These are phyloP conservation scores for Hydrotaea cyrtoneurina DNA, from an alignment of 2,888 invertebrate genomes.

Conservation along the genomic window DNA sequence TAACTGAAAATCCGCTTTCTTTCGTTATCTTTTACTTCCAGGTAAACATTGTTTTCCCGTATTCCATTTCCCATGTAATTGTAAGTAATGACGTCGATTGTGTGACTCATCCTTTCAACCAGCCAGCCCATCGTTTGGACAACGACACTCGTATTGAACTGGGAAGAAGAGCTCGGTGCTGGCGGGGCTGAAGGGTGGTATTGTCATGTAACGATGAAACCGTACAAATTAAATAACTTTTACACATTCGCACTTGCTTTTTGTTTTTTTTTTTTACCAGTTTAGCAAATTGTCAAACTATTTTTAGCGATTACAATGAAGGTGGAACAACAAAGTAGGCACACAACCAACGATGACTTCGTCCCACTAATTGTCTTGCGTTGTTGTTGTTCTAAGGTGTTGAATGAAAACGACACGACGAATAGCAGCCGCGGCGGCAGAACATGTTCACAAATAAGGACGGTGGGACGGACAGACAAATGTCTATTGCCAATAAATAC, in stretches of 20 bases:
- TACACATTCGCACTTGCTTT: too few relatives aligned
- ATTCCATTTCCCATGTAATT: too few relatives aligned
- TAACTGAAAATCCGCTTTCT: neutral
- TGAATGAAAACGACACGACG: neutral
- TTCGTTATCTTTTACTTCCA: constrained; percentile 21
- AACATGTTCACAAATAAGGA: neutral
- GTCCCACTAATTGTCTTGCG: constrained; percentile 15
- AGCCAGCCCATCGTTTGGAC: too few relatives aligned
- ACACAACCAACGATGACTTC: neutral
- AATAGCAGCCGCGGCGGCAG: neutral
- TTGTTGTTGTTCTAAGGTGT: neutral
- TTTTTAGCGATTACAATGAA: constrained; percentile 46
- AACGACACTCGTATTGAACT: too few relatives aligned
- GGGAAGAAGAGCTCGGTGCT: too few relatives aligned
- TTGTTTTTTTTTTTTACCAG: too few relatives aligned
- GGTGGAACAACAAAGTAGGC: neutral
- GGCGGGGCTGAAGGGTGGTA: too few relatives aligned
- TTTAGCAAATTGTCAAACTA: too few relatives aligned
- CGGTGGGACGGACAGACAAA: neutral
- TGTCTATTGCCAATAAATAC: neutral
- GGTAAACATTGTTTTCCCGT: constrained; percentile 7
- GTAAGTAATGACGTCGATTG: neutral
- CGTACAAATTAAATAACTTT: constrained; percentile 43
- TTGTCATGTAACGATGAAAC: constrained; percentile 29
- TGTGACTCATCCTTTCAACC: too few relatives aligned